Evolutionary conservation across 2,888 invertebrate genomes (phyloP), one percentile per base, ranked within the genome.

Genomic region (Heteropelma amictum): DNA sequence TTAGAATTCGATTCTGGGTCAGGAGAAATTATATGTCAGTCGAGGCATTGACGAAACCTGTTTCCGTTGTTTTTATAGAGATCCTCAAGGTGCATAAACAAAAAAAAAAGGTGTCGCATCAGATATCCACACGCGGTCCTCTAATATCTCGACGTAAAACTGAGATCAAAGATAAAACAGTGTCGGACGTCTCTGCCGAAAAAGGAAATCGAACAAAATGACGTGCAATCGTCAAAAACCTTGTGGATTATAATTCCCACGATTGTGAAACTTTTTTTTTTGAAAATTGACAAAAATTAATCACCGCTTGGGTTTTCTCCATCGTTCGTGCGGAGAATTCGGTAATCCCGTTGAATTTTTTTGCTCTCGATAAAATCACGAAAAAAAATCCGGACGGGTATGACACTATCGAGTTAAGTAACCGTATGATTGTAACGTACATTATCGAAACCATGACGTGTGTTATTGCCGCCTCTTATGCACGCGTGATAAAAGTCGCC

Each of bases 11-110:
- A 81, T 83, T 84, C 81, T 84, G 77, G 85, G 83, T 81, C 85
- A 81, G 78, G 77, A 80, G 83, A 84, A 84, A 85, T 85, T 80
- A 83, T n/a, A n/a, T 84, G 85, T 83, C 84, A 85, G 77, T n/a
- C 80, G 61, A 70, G 78, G 82, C 80, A 83, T 83, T n/a, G n/a
- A n/a, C n/a, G 81, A 83, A 85, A 82, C 78, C 77, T 67, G 82
- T 80, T 80, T 82, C 78, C 79, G 77, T 80, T 77, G 63, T 56
- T n/a, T 51, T 49, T n/a, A n/a, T n/a, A n/a, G n/a, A n/a, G n/a
- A 6, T 53, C 47, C 64, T 40, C 21, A 53, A 42, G 47, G 23
- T 47, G 8, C 6, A 49, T 28, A 4, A 40, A 40, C n/a, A 10
- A 17, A 61, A 76, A 64, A 61, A 61, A 74, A 77, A 71, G 72